phyloP scores from a whole-genome alignment of 2,797 vertebrate species.

The Parauchenoglanis ngamensis region DNA sequence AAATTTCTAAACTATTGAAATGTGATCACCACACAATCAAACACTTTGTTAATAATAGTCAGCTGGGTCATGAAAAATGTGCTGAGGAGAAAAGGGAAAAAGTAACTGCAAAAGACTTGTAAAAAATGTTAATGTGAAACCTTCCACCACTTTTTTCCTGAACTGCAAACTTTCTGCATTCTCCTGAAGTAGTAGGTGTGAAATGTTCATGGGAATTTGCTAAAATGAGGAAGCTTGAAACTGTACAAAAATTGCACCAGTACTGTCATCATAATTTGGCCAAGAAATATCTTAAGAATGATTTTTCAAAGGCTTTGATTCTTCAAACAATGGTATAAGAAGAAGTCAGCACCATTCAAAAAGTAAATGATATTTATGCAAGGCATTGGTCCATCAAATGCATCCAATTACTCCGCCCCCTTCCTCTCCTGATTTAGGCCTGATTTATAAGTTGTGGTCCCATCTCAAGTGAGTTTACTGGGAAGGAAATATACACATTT shows the following conservation, averaged over 20 bases:
- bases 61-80: neutral
- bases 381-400: neutral
- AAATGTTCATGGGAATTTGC: neutral
- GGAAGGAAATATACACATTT: no score
- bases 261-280: neutral
- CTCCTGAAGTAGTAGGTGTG: neutral
- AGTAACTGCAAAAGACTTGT: neutral
- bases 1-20: neutral
- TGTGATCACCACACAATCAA: neutral
- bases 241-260: neutral
- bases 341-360: neutral
- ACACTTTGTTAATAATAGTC: neutral
- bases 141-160: neutral
- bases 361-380: neutral
- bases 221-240: neutral
- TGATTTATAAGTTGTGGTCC: neutral
- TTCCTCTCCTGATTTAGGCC: neutral
- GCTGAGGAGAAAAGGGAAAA: neutral
- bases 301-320: neutral
- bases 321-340: neutral
- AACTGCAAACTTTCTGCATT: neutral
- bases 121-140: neutral
- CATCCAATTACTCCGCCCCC: neutral
- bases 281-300: neutral
- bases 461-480: neutral